Percentiles rank a stretch among this genome's conserved stretches.
phyloP scores from a whole-genome alignment of 2,113 vertebrate genomes.

The Alethe diademata region DNA sequence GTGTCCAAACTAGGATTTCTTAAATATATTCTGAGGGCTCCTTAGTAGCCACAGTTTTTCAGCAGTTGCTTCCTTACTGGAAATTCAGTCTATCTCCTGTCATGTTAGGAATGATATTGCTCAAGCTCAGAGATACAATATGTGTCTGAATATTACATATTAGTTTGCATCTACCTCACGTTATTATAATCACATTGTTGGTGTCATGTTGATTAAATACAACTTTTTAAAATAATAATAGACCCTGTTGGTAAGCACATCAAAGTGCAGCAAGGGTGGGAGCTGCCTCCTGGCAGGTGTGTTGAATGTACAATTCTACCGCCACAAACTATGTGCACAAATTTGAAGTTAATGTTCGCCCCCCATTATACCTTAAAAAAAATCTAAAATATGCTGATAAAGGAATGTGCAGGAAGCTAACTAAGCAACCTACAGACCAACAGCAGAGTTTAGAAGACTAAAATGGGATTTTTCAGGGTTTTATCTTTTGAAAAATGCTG shows the following conservation, averaged over 20 bases:
- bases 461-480: not conserved
- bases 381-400: not conserved
- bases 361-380: not conserved
- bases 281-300: not conserved
- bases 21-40: not conserved
- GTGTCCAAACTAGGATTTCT: not conserved
- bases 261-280: not conserved
- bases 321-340: not conserved
- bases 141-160: fast-evolving
- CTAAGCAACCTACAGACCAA: not conserved
- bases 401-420: not conserved
- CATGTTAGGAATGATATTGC: not conserved
- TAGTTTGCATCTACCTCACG: not conserved
- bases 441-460: not conserved
- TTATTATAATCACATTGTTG: not conserved
- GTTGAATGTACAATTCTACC: not conserved
- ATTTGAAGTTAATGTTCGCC: not conserved
- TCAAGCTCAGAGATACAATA: not conserved
- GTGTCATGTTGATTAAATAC: not conserved
- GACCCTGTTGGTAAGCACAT: not conserved
- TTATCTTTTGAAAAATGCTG: not conserved
- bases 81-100: not conserved
- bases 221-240: not conserved
- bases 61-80: not conserved
- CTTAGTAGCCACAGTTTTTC: not conserved